phyloP scores from a whole-genome alignment of 2,888 invertebrate species.

The Eupithecia tripunctaria region DNA sequence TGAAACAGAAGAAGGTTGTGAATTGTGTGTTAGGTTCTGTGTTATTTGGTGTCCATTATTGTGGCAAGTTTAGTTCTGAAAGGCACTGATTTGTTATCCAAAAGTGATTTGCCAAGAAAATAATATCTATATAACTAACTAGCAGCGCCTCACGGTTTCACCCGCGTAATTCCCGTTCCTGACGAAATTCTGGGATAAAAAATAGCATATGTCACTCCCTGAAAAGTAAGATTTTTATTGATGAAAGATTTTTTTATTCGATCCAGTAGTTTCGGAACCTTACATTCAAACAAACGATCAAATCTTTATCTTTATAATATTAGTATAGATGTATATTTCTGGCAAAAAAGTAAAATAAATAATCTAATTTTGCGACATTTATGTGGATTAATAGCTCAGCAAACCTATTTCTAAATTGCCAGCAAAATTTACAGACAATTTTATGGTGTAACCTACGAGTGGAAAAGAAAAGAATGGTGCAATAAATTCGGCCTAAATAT shows the following conservation, averaged over 20 bases:
- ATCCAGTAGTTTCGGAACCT: too few relatives aligned
- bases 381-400: neutral
- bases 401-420: neutral
- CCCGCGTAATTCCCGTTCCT: too few relatives aligned
- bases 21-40: slow-evolving; percentile 15
- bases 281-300: too few relatives aligned
- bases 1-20: slow-evolving; percentile 21
- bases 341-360: neutral
- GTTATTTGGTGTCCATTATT: slow-evolving; percentile 62
- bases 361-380: neutral
- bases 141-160: too few relatives aligned
- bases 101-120: too few relatives aligned
- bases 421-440: neutral
- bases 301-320: too few relatives aligned
- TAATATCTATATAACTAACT: too few relatives aligned
- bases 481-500: neutral
- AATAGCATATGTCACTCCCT: too few relatives aligned
- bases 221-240: too few relatives aligned
- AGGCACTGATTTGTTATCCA: slow-evolving; percentile 26
- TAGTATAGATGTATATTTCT: neutral
- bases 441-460: neutral
- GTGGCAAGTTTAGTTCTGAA: slow-evolving; percentile 21
- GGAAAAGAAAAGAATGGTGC: neutral
- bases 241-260: too few relatives aligned
- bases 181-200: too few relatives aligned